phyloP scores from a whole-genome alignment of 2,797 vertebrate species.

The Acridotheres tristis region DNA sequence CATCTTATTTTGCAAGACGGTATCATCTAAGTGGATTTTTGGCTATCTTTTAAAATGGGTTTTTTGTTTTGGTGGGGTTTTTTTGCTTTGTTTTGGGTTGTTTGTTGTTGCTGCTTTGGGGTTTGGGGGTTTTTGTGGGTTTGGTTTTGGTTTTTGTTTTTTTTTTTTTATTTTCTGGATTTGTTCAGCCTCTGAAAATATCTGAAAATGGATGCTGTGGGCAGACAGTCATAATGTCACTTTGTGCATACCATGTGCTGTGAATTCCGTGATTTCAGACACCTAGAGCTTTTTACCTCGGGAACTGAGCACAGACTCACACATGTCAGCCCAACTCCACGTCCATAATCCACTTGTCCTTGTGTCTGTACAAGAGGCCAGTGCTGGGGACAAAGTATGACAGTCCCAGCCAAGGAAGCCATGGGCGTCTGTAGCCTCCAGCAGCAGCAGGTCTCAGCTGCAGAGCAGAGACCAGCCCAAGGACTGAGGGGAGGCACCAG shows the following conservation, averaged over 20 bases:
- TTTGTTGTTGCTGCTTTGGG: no score
- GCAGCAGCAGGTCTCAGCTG: neutral
- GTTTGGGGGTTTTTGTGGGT: neutral
- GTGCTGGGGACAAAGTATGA: neutral
- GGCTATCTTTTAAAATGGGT: fast-evolving
- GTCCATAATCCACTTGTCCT: neutral
- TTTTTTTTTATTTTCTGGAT: neutral
- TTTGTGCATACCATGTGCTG: neutral
- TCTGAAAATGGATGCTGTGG: neutral
- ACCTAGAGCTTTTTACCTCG: neutral
- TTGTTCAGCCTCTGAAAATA: neutral
- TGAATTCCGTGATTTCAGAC: neutral
- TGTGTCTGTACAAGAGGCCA: neutral
- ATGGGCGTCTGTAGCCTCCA: neutral
- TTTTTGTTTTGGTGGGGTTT: neutral
- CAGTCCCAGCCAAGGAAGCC: neutral
- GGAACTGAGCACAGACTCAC: neutral
- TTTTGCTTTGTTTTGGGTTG: neutral
- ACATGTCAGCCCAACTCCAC: neutral
- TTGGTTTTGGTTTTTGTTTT: no score
- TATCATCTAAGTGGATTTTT: neutral
- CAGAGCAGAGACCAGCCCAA: neutral
- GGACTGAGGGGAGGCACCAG: neutral
- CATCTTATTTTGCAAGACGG: neutral
- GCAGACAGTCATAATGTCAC: neutral